Conservation (phyloP, 2,888 invertebrate species). For the Diadromus collaris region DNA sequence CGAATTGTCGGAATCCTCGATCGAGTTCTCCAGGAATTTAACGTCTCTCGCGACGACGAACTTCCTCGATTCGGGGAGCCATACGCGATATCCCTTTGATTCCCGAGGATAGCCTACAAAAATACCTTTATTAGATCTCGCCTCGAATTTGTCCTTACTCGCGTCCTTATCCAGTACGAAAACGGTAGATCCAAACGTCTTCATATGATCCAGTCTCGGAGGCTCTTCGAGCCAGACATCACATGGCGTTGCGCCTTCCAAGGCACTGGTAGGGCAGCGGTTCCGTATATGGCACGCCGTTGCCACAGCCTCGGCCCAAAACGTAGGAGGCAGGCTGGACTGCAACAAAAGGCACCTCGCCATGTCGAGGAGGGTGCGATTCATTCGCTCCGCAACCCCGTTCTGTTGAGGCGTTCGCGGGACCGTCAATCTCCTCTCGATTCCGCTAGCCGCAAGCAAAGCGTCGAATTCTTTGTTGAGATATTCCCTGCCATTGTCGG, state of each 20-base stretch:
- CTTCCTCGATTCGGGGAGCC: conserved; percentile 15
- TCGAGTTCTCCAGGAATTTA: background rate
- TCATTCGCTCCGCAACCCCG: conserved; percentile 68
- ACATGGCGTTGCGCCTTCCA: conserved; percentile 55
- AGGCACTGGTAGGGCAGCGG: conserved; percentile 59
- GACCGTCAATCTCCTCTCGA: conserved; percentile 61
- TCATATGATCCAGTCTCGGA: background rate
- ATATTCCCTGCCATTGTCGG: conserved; percentile 57
- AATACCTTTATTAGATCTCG: conserved; percentile 28
- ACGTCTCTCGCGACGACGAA: background rate
- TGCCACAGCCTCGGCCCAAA: conserved; percentile 71
- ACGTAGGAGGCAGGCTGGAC: conserved; percentile 53
- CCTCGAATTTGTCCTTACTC: conserved; percentile 40
- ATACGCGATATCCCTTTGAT: conserved; percentile 37
- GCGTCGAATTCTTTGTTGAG: conserved; percentile 30
- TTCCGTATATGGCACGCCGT: conserved; percentile 67
- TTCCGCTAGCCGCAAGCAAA: conserved; percentile 50
- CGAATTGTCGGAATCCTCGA: background rate
- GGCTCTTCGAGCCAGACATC: conserved; percentile 47
- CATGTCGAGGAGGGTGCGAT: conserved; percentile 66
- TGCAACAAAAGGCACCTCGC: conserved; percentile 67
- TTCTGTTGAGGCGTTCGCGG: conserved; percentile 69
- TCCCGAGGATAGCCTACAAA: conserved; percentile 31
- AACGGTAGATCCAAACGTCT: conserved; percentile 27
- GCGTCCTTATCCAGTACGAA: conserved; percentile 22